Evolutionary conservation across 2,113 vertebrate genomes (phyloP).

Genomic region (Corythornis madagascariensis): DNA sequence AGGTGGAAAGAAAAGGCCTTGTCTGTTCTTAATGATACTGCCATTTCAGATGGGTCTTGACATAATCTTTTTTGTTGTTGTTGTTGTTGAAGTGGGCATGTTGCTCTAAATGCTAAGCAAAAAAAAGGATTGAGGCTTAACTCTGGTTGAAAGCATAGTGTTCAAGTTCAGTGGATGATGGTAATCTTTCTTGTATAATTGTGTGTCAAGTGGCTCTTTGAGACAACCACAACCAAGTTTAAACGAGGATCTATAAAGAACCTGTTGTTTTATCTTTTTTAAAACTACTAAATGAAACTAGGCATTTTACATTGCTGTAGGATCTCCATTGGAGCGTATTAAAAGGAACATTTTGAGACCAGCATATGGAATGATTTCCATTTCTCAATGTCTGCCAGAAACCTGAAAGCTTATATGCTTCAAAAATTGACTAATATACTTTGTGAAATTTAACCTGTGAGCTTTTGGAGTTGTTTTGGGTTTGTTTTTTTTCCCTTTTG

Average conservation of each 20-base stretch:
- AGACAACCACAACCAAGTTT: not conserved
- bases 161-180: not conserved
- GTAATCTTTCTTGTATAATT: not conserved
- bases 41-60: not conserved
- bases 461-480: not conserved
- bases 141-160: not conserved
- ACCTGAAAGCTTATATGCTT: not conserved
- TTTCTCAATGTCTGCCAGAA: constrained; percentile 25
- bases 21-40: not conserved
- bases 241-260: not conserved
- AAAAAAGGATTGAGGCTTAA: not conserved
- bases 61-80: not conserved
- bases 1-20: not conserved
- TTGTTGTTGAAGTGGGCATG: not conserved
- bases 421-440: not conserved
- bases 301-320: not conserved
- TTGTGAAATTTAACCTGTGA: not conserved
- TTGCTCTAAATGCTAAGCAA: not conserved
- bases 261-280: not conserved
- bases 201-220: not conserved
- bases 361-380: constrained; percentile 1
- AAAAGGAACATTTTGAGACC: not conserved
- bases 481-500: not conserved
- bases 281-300: not conserved
- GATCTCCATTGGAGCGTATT: not conserved